Evolutionary conservation across 2,888 invertebrate species (phyloP).

Genomic region (Polydrusus pterygomalis): DNA sequence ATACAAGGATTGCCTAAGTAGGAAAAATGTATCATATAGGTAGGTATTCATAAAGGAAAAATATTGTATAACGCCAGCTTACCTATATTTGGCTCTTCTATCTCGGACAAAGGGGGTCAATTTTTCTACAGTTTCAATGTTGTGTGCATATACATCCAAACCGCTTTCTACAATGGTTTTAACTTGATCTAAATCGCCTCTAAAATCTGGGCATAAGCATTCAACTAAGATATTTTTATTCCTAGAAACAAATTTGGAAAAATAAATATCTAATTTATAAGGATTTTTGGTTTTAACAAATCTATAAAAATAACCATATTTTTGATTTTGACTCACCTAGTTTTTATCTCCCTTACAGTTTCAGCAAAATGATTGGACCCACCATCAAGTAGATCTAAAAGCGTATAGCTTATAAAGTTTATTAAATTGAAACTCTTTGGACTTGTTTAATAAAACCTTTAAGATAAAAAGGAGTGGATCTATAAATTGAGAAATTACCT

Average conservation of each 20-base stretch:
- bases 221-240: constrained; percentile 93
- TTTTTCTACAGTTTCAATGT: constrained; percentile 96
- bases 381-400: constrained; percentile 91
- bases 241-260: constrained; percentile 69
- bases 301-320: not conserved
- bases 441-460: too few relatives aligned
- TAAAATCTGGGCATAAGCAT: constrained; percentile 97
- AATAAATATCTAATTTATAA: not conserved
- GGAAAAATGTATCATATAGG: constrained; percentile 7
- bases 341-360: constrained; percentile 91
- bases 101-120: constrained; percentile 95
- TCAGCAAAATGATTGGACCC: constrained; percentile 95
- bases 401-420: constrained; percentile 42
- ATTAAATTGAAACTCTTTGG: not conserved
- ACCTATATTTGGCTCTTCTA: constrained; percentile 90
- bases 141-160: constrained; percentile 98
- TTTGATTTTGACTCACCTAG: constrained; percentile 72
- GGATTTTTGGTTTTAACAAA: not conserved
- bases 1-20: constrained; percentile 84
- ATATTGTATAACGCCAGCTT: constrained; percentile 51
- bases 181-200: constrained; percentile 85
- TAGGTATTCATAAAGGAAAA: too few relatives aligned
- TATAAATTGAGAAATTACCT: too few relatives aligned
- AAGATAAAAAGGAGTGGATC: too few relatives aligned
- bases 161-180: constrained; percentile 85